Evolutionary conservation across 2,797 vertebrate species (phyloP).

Genomic region (Gallinago stenura): DNA sequence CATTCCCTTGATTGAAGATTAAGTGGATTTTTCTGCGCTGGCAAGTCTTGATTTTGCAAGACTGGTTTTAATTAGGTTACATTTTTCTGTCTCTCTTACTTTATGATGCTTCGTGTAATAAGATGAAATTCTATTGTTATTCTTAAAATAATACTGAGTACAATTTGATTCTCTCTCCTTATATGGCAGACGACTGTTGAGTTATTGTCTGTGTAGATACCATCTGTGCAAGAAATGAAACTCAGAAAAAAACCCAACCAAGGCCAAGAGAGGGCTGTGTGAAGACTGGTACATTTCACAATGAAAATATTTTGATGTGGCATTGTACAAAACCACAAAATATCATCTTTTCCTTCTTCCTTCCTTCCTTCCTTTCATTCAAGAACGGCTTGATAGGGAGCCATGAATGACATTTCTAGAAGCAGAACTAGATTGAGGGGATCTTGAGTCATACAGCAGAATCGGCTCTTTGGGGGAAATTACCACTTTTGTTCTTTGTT

Average conservation of each 20-base stretch:
- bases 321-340: conserved; percentile 28
- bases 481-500: neutral
- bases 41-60: conserved; percentile 20
- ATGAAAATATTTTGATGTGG: conserved; percentile 36
- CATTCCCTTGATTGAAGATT: neutral
- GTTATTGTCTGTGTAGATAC: conserved; percentile 12
- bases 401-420: conserved; percentile 31
- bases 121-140: conserved; percentile 29
- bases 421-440: neutral
- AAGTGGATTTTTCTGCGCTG: conserved; percentile 6
- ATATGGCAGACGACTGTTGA: neutral
- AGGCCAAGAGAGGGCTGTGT: neutral
- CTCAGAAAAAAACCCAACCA: neutral
- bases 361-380: neutral
- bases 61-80: conserved; percentile 32
- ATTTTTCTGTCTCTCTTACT: conserved; percentile 11
- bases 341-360: neutral
- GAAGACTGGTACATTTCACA: neutral
- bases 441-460: neutral
- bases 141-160: conserved; percentile 10
- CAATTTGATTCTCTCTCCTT: conserved; percentile 29
- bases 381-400: neutral
- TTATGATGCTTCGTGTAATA: neutral
- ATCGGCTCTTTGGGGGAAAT: neutral
- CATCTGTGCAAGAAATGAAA: conserved; percentile 23